These are phyloP conservation scores for Mechanitis messenoides DNA, from an alignment of 2,888 invertebrate genomes.

Conservation along the genomic window DNA sequence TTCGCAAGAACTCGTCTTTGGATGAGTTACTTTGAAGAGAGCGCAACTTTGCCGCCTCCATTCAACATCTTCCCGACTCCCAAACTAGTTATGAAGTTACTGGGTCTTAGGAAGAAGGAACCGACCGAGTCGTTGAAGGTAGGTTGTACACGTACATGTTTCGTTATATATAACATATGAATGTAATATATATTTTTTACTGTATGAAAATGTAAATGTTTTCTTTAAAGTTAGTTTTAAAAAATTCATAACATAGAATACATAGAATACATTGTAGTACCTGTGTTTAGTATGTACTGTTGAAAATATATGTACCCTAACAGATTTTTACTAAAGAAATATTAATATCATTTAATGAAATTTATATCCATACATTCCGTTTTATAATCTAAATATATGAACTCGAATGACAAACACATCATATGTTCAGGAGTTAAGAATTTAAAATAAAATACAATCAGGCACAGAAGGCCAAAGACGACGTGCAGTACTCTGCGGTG, in stretches of 20 bases:
- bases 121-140: slow-evolving; percentile 45
- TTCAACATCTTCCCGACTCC: slow-evolving; percentile 95
- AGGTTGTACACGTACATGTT: neutral
- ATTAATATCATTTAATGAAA: too few species aligned
- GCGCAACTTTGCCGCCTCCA: slow-evolving; percentile 92
- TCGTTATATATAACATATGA: neutral
- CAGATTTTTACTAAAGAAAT: too few species aligned
- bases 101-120: slow-evolving; percentile 78
- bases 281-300: too few species aligned
- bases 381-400: too few species aligned
- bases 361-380: too few species aligned
- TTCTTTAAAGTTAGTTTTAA: too few species aligned
- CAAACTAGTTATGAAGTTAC: slow-evolving; percentile 83
- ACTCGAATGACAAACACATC: too few species aligned
- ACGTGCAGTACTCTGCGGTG: slow-evolving; percentile 85
- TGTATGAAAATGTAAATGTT: too few species aligned
- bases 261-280: too few species aligned
- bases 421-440: too few species aligned
- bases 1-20: slow-evolving; percentile 95
- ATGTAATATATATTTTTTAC: neutral
- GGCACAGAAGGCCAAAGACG: slow-evolving; percentile 81
- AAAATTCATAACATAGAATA: too few species aligned
- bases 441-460: slow-evolving; percentile 31
- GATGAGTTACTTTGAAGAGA: slow-evolving; percentile 97
- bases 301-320: too few species aligned